A percentile compares a stretch with the other conserved stretches of the same genome.
phyloP scores from a whole-genome alignment of 1,140 invertebrate species.

The Teleopsis dalmanni region DNA sequence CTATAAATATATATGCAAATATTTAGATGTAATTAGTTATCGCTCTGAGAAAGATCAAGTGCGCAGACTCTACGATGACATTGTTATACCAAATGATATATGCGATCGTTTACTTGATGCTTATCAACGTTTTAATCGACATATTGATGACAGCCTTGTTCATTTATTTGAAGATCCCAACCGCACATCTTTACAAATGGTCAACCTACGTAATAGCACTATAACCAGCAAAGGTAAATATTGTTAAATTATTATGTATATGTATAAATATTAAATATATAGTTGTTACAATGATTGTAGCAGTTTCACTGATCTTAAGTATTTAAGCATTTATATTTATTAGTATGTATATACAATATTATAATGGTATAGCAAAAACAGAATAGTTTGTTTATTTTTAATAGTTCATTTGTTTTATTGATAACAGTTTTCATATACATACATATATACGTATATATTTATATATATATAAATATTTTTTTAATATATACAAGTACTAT shows the following conservation, averaged over 20 bases:
- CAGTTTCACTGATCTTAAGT: too few relatives aligned
- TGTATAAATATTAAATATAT: too few relatives aligned
- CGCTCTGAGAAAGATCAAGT: conserved; percentile 4
- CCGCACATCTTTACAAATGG: conserved; percentile 59
- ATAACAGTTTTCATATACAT: too few relatives aligned
- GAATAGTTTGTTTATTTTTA: too few relatives aligned
- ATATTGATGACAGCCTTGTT: conserved; percentile 59
- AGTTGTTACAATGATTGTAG: too few relatives aligned
- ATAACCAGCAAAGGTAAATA: conserved; percentile 58
- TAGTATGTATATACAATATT: too few relatives aligned
- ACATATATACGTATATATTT: too few relatives aligned
- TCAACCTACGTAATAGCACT: conserved; percentile 61
- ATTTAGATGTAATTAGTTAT: conserved; percentile 54
- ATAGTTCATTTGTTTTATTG: too few relatives aligned
- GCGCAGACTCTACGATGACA: conserved; percentile 21
- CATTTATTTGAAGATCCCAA: conserved; percentile 61
- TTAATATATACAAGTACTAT: too few relatives aligned
- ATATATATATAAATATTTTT: too few relatives aligned
- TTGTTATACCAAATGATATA: conserved; percentile 61
- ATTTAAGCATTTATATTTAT: too few relatives aligned
- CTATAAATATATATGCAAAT: conserved; percentile 55
- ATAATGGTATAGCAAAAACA: too few relatives aligned
- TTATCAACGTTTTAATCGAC: conserved; percentile 49
- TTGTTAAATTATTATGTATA: background rate
- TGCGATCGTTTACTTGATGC: conserved; percentile 60